Base-by-base conservation (phyloP, 2,888 invertebrate genomes). In the Drosophila incognita region DNA sequence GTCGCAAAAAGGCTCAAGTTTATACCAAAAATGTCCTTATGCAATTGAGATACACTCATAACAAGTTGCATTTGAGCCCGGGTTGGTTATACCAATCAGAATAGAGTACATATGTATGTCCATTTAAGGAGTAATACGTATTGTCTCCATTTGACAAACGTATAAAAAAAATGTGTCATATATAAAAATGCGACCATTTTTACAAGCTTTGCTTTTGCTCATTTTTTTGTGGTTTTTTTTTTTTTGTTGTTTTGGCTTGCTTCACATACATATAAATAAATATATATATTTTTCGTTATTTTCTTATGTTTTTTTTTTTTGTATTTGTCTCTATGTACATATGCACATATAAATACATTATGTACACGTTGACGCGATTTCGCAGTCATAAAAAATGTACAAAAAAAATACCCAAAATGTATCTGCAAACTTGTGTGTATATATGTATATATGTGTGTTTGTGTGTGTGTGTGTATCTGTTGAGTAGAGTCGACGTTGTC, bases 321-420 rank as follows among this genome's bases (percentile, higher is more conserved):
- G 54, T 40, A n/a, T 71, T 59, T 59, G 21, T 13, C 18, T 35
- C 29, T 64, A 40, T 66, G 8, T 61, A 56, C 31, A 69, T 59
- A 27, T 61, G 48, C 56, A 46, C 46, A 46, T 61, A 54, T 64
- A 51, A 54, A 53, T 29, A 29, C 64, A 52, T 65, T 79, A 69
- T 79, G 52, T 79, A 63, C 63, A 46, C 57, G 59, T 36, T 61
- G 64, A 21, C 35, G 53, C 65, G 49, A 57, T 72, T 59, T 61
- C 40, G 59, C 51, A 61, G 56, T 74, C 38, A 51, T 46, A 35
- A 56, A 51, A 31, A 51, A 24, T 33, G 15, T 24, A 24, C n/a
- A 31, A 53, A 53, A 62, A 66, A 66, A 36, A 21, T 1, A 13
- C 48, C 53, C 40, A 51, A 67, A 66, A 72, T 53, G 38, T 59